Base-by-base conservation (phyloP, 2,113 vertebrate species). In the Epinephelus moara region DNA sequence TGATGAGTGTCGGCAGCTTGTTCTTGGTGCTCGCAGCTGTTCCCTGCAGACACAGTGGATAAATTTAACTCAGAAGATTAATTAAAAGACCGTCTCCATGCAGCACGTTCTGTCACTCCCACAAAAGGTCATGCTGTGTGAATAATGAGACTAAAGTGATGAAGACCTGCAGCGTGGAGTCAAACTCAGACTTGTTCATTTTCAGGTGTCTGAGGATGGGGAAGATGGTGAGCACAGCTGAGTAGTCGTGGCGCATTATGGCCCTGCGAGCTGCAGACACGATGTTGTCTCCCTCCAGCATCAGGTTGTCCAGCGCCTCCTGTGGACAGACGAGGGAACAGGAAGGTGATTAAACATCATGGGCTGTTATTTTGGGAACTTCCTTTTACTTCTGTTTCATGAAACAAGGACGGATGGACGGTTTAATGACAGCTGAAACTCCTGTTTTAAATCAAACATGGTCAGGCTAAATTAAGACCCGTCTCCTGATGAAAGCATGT, bases 11-110 rank as follows among this genome's bases (percentile, higher is more conserved):
- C 0, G 98, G 98, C 61, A 99, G 96, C 87, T 99, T 99, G 96
- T 99, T 99, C 94, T 99, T 99, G 50, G 98, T 99, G 93, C 97
- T 97, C 70, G 98, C 98, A 0, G 98, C 98, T 0, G 98, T 99
- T 27, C 98, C 98, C 98, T 99, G 90, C 15, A 87, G 19, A 69
- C 62, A 76, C 10, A 70, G 3, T 30, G 33, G 4, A 37, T 11
- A 12, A 45, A 45, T 45, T 45, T 45, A 45, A 45, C 42, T 12
- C 11, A 9, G 11, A 45, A 45, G 2, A 45, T 45, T 45, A 45
- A 10, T 45, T 12, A 45, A 45, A 45, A 10, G 42, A 45, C 42
- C 42, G 42, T 45, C 42, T 45, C 9, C 1, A 9, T 45, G 42
- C 17, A 21, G 25, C 40, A 11, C 14, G 1, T 61, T 42, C 9